Evolutionary conservation across 2,113 vertebrate species (phyloP).

Genomic region (Cephalopterus ornatus): DNA sequence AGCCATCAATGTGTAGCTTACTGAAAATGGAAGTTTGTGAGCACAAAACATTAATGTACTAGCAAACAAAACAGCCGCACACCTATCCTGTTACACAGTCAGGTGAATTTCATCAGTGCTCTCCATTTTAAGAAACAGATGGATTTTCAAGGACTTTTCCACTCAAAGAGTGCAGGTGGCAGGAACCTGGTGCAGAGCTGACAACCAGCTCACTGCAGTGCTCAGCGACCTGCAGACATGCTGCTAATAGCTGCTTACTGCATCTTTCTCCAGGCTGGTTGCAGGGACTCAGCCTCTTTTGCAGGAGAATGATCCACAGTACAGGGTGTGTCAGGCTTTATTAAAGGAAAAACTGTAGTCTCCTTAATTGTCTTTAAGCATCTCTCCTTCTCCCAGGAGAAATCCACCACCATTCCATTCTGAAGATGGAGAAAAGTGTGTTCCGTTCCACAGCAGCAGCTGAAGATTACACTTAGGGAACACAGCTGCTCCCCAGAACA

Average conservation of each 20-base stretch:
- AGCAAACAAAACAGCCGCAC: neutral
- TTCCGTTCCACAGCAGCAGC: neutral
- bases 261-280: neutral
- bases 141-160: slow-evolving; percentile 7
- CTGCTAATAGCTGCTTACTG: neutral
- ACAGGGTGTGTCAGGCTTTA: neutral
- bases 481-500: neutral
- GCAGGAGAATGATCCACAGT: neutral
- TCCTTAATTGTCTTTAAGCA: neutral
- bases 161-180: neutral
- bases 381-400: neutral
- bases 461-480: neutral
- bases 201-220: neutral
- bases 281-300: neutral
- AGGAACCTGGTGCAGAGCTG: neutral
- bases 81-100: neutral
- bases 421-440: neutral
- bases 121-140: neutral
- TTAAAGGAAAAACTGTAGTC: neutral
- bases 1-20: neutral
- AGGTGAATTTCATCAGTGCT: neutral
- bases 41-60: neutral
- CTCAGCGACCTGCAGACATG: neutral
- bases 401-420: neutral
- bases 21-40: neutral